phyloP scores from a whole-genome alignment of 2,888 invertebrate species.

The Caenorhabditis sp. region DNA sequence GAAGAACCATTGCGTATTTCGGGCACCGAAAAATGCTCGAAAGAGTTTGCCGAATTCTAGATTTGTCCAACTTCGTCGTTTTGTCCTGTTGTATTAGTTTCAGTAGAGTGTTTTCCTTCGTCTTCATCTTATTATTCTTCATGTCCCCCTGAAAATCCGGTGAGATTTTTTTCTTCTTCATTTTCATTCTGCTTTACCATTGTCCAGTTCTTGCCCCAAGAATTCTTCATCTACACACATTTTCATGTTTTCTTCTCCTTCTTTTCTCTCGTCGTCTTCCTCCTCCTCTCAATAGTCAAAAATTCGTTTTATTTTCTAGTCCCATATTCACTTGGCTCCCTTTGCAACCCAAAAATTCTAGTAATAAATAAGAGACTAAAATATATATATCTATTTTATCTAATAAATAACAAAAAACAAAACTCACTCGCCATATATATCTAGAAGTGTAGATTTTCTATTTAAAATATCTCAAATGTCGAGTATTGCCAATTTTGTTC shows the following conservation, averaged over 20 bases:
- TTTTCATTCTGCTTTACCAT: background rate
- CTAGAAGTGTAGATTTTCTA: background rate
- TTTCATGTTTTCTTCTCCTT: background rate
- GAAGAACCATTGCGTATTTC: constrained; percentile 98
- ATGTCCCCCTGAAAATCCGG: background rate
- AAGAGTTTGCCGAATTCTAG: constrained; percentile 96
- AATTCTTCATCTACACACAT: background rate
- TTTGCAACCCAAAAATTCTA: too few relatives aligned
- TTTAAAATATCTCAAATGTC: constrained; percentile 1
- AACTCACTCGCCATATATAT: background rate
- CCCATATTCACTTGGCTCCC: background rate
- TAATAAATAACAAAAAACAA: background rate
- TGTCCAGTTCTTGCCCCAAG: constrained; percentile 1
- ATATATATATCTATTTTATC: background rate
- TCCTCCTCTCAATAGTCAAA: constrained; percentile 1
- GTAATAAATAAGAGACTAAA: too few relatives aligned
- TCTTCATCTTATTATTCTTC: background rate
- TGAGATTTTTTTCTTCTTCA: background rate
- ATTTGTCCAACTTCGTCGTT: background rate
- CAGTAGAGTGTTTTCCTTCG: background rate
- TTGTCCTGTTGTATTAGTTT: background rate
- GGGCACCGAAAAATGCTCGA: constrained; percentile 98
- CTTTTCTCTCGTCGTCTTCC: background rate
- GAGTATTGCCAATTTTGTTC: constrained; percentile 9
- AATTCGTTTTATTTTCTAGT: constrained; percentile 3